Conservation (phyloP, 2,113 vertebrate genomes). For the Otis tarda region DNA sequence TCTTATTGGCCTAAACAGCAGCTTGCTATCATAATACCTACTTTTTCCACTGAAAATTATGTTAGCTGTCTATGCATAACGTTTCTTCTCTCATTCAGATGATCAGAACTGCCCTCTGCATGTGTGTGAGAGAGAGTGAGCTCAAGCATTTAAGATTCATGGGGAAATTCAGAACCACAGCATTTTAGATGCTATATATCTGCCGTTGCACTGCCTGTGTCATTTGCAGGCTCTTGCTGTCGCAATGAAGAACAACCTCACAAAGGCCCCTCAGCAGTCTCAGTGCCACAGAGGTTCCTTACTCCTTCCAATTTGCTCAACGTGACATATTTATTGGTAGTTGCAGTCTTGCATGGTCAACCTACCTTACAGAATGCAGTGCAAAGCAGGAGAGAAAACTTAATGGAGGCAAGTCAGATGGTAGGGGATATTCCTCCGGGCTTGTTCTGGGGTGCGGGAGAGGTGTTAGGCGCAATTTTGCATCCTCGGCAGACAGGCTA, state of each 20-base stretch:
- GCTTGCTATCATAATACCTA: neutral
- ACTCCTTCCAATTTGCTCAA: conserved; percentile 29
- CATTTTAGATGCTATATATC: neutral
- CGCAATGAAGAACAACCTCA: conserved; percentile 26
- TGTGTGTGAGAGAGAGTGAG: neutral
- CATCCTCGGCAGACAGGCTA: neutral
- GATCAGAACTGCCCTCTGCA: neutral
- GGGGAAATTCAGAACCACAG: neutral
- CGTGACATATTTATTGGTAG: conserved; percentile 7
- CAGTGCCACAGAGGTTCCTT: neutral
- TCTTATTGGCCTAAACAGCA: neutral
- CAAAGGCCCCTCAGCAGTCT: conserved; percentile 1
- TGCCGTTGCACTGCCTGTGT: neutral
- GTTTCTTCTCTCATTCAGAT: neutral
- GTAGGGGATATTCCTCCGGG: neutral
- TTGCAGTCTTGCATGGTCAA: conserved; percentile 23
- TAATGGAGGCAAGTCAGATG: neutral
- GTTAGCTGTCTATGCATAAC: neutral
- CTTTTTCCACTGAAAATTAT: neutral
- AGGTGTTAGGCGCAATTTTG: neutral
- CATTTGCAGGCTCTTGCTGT: neutral
- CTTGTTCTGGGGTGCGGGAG: neutral
- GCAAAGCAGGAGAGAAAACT: neutral
- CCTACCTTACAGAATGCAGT: conserved; percentile 2
- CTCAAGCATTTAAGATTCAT: neutral